Conservation (phyloP, 1,140 invertebrate species). For the Sesamia nonagrioides region DNA sequence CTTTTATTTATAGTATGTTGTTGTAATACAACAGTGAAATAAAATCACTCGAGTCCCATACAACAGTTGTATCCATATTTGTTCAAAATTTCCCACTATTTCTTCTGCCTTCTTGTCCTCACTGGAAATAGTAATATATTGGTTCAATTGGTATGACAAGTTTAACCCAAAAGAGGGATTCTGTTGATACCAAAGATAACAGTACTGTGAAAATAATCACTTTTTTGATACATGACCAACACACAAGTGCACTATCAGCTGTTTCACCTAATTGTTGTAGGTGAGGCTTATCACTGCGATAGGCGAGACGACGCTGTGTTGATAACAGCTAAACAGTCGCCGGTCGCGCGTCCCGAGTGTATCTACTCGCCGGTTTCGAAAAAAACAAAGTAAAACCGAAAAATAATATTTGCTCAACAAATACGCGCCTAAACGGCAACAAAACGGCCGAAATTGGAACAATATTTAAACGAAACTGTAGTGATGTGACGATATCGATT, state of each 20-base stretch:
- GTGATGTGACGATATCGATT: constrained; percentile 67
- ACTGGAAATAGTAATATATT: background rate
- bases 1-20: background rate
- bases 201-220: constrained; percentile 19
- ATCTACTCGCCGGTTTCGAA: constrained; percentile 51
- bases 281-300: constrained; percentile 76
- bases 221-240: constrained; percentile 5
- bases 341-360: constrained; percentile 54
- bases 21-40: too few relatives aligned
- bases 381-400: constrained; percentile 28
- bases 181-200: constrained; percentile 1
- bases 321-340: constrained; percentile 73
- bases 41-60: too few relatives aligned
- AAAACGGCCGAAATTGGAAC: constrained; percentile 7
- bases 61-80: too few relatives aligned
- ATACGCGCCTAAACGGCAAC: constrained; percentile 31
- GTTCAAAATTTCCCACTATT: background rate
- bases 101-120: background rate
- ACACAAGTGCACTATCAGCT: constrained; percentile 61
- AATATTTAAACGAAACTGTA: constrained; percentile 42
- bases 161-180: background rate
- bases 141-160: background rate
- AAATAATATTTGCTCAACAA: constrained; percentile 41
- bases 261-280: constrained; percentile 79
- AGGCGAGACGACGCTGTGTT: constrained; percentile 61